These are phyloP conservation scores for Omphaloscelis lunosa DNA, from an alignment of 2,888 invertebrate genomes.

Conservation along the genomic window DNA sequence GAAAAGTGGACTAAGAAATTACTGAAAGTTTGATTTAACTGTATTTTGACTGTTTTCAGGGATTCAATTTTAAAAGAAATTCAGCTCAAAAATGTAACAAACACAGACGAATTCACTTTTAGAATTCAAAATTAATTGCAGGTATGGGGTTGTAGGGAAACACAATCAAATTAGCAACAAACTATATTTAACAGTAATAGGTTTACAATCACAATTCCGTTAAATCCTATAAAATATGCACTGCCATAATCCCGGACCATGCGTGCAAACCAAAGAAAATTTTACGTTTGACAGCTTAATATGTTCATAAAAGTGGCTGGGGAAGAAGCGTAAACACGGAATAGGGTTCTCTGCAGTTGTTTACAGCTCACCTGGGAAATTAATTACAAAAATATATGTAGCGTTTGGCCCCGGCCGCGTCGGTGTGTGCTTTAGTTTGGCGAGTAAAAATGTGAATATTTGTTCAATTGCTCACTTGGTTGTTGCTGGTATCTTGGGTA, in stretches of 20 bases:
- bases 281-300: constrained; percentile 71
- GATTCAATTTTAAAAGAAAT: background rate
- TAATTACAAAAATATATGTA: constrained; percentile 79
- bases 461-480: constrained; percentile 42
- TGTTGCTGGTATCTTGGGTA: background rate
- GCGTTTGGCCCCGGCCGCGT: constrained; percentile 53
- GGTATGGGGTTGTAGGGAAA: background rate
- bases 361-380: constrained; percentile 82
- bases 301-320: constrained; percentile 74
- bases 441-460: constrained; percentile 59
- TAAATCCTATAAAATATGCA: constrained; percentile 31
- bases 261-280: constrained; percentile 58
- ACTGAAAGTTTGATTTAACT: background rate
- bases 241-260: constrained; percentile 35
- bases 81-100: background rate
- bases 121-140: no score
- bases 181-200: constrained; percentile 9
- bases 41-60: background rate
- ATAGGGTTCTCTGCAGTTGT: constrained; percentile 75
- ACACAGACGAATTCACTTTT: no score
- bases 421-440: constrained; percentile 48
- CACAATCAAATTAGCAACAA: background rate
- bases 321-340: constrained; percentile 75
- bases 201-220: constrained; percentile 20
- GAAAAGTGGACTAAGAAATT: background rate